Evolutionary conservation across 2,113 vertebrate genomes (phyloP).

Genomic region (Vombatus ursinus): DNA sequence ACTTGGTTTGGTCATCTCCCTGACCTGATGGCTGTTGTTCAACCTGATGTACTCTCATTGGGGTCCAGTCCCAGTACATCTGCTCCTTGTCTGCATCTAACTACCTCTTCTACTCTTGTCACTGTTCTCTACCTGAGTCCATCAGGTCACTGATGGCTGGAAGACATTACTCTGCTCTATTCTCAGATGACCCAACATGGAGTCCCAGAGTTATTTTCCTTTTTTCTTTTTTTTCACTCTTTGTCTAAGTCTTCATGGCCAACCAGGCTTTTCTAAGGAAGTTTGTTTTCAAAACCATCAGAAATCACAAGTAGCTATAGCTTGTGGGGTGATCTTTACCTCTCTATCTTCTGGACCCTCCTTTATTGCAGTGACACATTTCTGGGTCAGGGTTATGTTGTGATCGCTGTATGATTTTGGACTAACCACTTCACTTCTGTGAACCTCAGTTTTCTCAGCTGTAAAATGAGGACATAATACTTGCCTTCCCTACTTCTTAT

Average conservation of each 20-base stretch:
- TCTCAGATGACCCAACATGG: not conserved
- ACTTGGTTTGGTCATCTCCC: not conserved
- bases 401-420: not conserved
- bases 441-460: not conserved
- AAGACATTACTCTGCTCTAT: not conserved
- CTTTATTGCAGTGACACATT: not conserved
- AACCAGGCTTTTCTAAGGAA: not conserved
- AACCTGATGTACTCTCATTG: too few species aligned
- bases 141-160: not conserved
- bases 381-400: not conserved
- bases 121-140: not conserved
- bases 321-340: not conserved
- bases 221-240: not conserved
- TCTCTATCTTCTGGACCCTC: not conserved
- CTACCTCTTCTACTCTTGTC: too few species aligned
- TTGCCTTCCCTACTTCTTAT: not conserved
- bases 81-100: too few species aligned
- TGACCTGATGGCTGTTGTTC: too few species aligned
- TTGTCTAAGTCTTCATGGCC: too few species aligned
- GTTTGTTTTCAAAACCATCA: not conserved
- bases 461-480: not conserved
- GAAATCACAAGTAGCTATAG: not conserved
- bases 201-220: not conserved
- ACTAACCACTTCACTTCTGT: not conserved
- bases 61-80: too few species aligned